Base-by-base conservation (phyloP, 2,888 invertebrate genomes). In the Eupithecia vulgata region DNA sequence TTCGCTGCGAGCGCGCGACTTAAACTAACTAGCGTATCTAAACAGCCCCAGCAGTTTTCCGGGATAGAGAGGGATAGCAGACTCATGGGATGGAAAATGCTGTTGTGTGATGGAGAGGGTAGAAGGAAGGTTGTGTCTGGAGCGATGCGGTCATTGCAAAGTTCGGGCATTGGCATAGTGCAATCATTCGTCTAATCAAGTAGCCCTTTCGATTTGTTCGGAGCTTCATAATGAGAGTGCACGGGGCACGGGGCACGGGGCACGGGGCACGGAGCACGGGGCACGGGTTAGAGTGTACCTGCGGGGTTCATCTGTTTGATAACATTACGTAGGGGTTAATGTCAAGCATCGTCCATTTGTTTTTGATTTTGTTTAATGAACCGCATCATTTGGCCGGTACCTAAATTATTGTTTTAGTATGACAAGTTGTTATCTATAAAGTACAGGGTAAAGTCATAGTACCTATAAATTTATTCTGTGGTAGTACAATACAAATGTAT, bases 91-190 rank as follows among this genome's bases (percentile, higher is more conserved):
- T 78, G 85, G 87, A 76, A 87, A 86, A 84, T 80, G 74, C 72
- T 37, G n/a, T 70, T 7, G 90, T 79, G 82, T 40, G 84, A 87
- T 72, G 70, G 87, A 78, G 92, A 92, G 67, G 77, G 84, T 42
- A 68, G 81, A 81, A 87, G 87, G 85, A 86, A 85, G 81, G 81
- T 88, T 87, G 87, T 86, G 92, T 92, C 93, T 93, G 92, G 90
- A 83, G 84, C 88, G 88, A 88, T 91, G 93, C 93, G 92, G 93
- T 92, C 90, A 90, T 90, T 92, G 92, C 92, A 92, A 89, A 86
- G 76, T 89, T 90, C 92, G 93, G 93, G 93, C 92, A 93, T 91
- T 93, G 93, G 91, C 92, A 90, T 88, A 87, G 83, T 84, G 84
- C 87, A 86, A 89, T 89, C 84, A 87, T 84, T 87, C 74, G 78